Evolutionary conservation across 2,888 invertebrate genomes (phyloP).

Genomic region (Thereva nobilitata): DNA sequence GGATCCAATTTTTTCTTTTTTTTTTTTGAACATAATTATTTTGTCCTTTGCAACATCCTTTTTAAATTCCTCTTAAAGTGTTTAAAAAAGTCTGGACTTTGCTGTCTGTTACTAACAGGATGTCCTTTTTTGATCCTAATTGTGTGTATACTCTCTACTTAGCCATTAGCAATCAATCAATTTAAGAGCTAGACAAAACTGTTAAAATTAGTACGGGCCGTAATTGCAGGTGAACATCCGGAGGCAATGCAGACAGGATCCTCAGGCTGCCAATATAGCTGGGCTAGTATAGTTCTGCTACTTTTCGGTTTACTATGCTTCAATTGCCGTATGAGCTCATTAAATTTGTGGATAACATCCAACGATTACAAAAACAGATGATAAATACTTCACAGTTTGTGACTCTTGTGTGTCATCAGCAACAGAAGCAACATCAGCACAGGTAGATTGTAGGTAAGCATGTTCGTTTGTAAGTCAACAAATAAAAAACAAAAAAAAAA

Average conservation of each 20-base stretch:
- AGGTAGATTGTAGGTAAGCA: slow-evolving; percentile 18
- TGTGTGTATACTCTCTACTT: not conserved
- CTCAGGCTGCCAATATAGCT: slow-evolving; percentile 58
- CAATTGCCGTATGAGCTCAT: slow-evolving; percentile 42
- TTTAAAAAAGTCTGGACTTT: not conserved
- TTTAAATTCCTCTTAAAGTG: too few relatives aligned
- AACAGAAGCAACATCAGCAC: slow-evolving; percentile 15
- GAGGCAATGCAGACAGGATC: slow-evolving; percentile 60
- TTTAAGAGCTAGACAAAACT: slow-evolving; percentile 49
- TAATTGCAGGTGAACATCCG: slow-evolving; percentile 61
- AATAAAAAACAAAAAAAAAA: too few relatives aligned
- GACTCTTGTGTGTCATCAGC: slow-evolving; percentile 10
- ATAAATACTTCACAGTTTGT: slow-evolving; percentile 27
- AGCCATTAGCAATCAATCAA: slow-evolving; percentile 5
- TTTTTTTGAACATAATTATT: too few relatives aligned
- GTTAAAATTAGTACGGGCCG: slow-evolving; percentile 59
- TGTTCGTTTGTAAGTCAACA: too few relatives aligned
- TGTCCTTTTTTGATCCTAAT: not conserved
- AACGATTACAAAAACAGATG: slow-evolving; percentile 32
- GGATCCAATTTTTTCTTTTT: too few relatives aligned
- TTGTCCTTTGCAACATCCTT: too few relatives aligned
- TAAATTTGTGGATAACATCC: slow-evolving; percentile 17
- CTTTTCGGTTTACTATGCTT: slow-evolving; percentile 51
- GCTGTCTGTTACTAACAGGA: not conserved
- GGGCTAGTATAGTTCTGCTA: slow-evolving; percentile 54